Evolutionary conservation across 2,113 vertebrate genomes (phyloP).

Genomic region (Parotia lawesii): DNA sequence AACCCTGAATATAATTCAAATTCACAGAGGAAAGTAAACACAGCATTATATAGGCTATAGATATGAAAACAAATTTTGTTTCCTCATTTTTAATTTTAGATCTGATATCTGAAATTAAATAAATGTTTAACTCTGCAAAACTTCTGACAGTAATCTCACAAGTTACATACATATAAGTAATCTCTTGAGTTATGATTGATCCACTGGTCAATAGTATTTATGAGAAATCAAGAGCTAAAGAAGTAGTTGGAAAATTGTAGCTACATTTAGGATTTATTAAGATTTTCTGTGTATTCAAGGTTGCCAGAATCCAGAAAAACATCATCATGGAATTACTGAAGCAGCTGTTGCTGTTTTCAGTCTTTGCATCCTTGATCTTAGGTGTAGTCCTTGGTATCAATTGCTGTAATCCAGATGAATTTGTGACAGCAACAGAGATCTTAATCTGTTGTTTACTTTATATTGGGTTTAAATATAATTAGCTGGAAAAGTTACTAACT

Average conservation of each 20-base stretch:
- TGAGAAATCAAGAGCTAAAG: neutral
- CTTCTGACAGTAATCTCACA: neutral
- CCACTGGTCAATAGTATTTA: neutral
- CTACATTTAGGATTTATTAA: neutral
- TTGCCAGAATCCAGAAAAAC: neutral
- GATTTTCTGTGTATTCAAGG: neutral
- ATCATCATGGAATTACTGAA: neutral
- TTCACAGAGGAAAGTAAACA: neutral
- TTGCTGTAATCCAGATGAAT: neutral
- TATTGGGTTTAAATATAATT: neutral
- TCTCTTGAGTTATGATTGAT: neutral
- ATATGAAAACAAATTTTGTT: neutral
- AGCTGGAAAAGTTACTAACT: neutral
- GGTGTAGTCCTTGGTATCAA: neutral
- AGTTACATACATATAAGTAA: accelerated
- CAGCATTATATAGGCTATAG: accelerated
- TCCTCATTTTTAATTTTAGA: neutral
- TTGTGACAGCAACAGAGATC: neutral
- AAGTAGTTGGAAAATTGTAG: neutral
- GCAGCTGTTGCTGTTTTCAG: neutral
- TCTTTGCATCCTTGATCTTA: neutral
- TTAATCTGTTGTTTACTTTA: neutral
- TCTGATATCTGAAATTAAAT: neutral
- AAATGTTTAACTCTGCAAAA: neutral
- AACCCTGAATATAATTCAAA: neutral